Conservation (phyloP, 2,113 vertebrate genomes). For the Ptychochromis oligacanthus region DNA sequence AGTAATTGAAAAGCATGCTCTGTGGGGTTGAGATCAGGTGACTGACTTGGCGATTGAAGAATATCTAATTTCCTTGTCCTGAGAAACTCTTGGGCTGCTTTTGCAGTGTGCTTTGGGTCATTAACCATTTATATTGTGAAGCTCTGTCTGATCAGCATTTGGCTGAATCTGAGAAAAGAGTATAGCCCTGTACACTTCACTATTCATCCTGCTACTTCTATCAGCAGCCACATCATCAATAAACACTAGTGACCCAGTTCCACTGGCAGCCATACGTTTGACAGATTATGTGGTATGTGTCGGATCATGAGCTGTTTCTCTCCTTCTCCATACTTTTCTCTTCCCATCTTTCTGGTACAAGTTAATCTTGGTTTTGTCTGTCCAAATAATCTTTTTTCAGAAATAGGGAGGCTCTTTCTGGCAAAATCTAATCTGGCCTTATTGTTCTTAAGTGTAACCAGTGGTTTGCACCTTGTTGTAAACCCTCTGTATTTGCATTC, state of each 20-base stretch:
- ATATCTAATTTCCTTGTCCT: not conserved
- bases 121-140: not conserved
- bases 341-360: too few relatives aligned
- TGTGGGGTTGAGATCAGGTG: not conserved
- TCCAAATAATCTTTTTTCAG: too few relatives aligned
- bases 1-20: not conserved
- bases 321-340: too few relatives aligned
- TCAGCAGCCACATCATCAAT: not conserved
- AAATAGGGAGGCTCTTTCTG: not conserved
- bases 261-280: not conserved
- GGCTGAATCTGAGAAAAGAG: too few relatives aligned
- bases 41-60: not conserved
- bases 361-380: too few relatives aligned
- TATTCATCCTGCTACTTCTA: not conserved
- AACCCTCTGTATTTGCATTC: not conserved
- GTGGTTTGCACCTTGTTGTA: not conserved
- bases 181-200: not conserved
- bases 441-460: too few relatives aligned
- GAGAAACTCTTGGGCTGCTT: not conserved
- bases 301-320: not conserved
- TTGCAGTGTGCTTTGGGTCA: not conserved
- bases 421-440: not conserved
- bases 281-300: not conserved
- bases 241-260: not conserved
- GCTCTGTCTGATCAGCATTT: too few relatives aligned